A percentile compares a stretch with the other conserved stretches of the same genome.
These are phyloP conservation scores for Scrobipalpa costella DNA, from an alignment of 2,888 invertebrate genomes.

Conservation along the genomic window DNA sequence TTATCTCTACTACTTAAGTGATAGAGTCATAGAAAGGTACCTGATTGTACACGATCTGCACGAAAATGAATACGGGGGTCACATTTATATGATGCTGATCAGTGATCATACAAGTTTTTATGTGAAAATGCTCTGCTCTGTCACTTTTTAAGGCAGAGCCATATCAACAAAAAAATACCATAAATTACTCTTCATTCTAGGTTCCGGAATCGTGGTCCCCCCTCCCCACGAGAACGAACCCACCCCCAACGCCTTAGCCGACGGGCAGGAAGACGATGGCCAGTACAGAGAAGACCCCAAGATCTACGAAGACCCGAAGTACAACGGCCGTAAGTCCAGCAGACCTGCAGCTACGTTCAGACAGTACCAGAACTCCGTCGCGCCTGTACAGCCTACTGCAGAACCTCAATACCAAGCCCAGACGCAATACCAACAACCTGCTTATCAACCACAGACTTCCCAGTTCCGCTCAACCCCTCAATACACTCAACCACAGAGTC, in stretches of 20 bases:
- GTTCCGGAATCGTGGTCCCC: conserved; percentile 87
- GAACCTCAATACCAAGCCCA: conserved; percentile 45
- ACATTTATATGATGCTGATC: too few species aligned
- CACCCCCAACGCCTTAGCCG: conserved; percentile 74
- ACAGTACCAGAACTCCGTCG: conserved; percentile 54
- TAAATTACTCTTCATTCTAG: conserved; percentile 52
- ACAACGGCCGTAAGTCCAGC: conserved; percentile 64
- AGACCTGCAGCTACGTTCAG: conserved; percentile 49
- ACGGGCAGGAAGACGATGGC: conserved; percentile 89
- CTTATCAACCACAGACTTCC: conserved; percentile 36
- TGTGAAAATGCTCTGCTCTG: too few species aligned
- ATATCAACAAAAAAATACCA: too few species aligned
- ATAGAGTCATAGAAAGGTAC: too few species aligned
- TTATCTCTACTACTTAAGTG: too few species aligned
- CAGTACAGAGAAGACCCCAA: conserved; percentile 92
- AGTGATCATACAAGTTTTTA: too few species aligned
- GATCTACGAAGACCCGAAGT: conserved; percentile 87
- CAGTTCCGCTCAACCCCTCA: conserved; percentile 44
- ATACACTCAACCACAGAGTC: conserved; percentile 43
- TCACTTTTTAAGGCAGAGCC: too few species aligned
- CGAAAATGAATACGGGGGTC: too few species aligned
- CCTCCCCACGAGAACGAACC: conserved; percentile 86
- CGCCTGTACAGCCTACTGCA: conserved; percentile 38
- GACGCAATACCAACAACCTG: conserved; percentile 37
- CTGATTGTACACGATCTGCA: too few species aligned